Conservation (phyloP, 2,113 vertebrate species). For the Brienomyrus brachyistius region DNA sequence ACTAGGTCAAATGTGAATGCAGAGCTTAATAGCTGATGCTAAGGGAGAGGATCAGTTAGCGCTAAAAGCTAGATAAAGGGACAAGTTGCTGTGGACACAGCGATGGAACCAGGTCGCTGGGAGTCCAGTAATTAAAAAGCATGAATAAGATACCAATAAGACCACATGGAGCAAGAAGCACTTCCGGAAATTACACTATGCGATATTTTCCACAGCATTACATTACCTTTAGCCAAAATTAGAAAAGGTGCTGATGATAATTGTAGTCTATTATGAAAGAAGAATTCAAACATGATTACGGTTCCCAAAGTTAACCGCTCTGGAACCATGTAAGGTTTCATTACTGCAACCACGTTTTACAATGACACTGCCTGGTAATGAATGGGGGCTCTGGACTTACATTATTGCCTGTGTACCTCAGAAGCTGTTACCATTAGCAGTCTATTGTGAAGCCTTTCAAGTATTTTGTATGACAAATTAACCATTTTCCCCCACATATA, state of each 20-base stretch:
- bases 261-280: slow-evolving; percentile 27
- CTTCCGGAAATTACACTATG: neutral
- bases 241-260: no score
- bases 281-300: slow-evolving; percentile 23
- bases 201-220: slow-evolving; percentile 12
- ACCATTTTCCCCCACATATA: neutral
- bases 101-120: neutral
- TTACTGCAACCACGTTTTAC: neutral
- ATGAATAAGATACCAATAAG: neutral
- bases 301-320: slow-evolving; percentile 8
- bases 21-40: neutral
- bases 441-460: neutral
- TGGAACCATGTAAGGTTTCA: slow-evolving; percentile 1
- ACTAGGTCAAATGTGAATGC: neutral
- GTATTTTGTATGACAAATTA: neutral
- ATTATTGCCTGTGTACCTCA: neutral
- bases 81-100: neutral
- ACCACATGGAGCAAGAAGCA: neutral
- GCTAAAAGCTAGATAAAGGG: neutral
- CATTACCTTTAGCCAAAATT: slow-evolving; percentile 21
- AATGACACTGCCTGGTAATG: slow-evolving; percentile 10
- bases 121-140: slow-evolving; percentile 7
- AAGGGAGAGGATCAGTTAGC: neutral
- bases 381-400: neutral
- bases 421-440: neutral